These are phyloP conservation scores for Anguilla japonica DNA, from an alignment of 2,113 vertebrate genomes.

Conservation along the genomic window DNA sequence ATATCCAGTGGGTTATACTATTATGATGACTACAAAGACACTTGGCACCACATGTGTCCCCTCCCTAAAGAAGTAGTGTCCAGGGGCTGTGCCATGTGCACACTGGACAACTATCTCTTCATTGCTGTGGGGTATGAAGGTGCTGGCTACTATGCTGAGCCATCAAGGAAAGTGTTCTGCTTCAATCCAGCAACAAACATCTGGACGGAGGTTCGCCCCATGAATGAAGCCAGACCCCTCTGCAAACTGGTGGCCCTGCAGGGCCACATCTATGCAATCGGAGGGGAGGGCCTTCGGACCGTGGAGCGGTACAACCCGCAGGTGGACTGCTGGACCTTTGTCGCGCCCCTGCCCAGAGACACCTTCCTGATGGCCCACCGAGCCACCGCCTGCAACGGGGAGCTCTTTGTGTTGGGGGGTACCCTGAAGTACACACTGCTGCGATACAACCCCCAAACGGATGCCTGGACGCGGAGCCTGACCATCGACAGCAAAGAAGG, in stretches of 20 bases:
- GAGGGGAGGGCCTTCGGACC: constrained; percentile 85
- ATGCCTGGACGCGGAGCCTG: constrained; percentile 73
- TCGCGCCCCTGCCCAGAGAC: constrained; percentile 80
- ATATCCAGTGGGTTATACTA: constrained; percentile 74
- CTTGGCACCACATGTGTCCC: constrained; percentile 73
- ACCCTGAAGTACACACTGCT: constrained; percentile 78
- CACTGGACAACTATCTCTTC: constrained; percentile 93
- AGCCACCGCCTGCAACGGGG: constrained; percentile 73
- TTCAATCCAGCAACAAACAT: constrained; percentile 84
- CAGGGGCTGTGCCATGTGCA: constrained; percentile 78
- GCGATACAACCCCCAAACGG: constrained; percentile 68
- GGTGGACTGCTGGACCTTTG: constrained; percentile 81
- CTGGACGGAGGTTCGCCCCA: constrained; percentile 85
- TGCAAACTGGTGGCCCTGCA: constrained; percentile 87
- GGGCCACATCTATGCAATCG: constrained; percentile 85
- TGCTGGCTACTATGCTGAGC: constrained; percentile 48
- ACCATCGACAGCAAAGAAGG: constrained; percentile 67
- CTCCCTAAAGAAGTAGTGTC: constrained; percentile 80
- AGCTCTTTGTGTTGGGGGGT: constrained; percentile 86
- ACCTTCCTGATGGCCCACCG: constrained; percentile 88
- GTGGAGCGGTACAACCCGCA: constrained; percentile 89
- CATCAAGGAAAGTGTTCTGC: constrained; percentile 86
- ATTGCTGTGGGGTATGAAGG: constrained; percentile 82
- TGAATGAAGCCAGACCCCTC: constrained; percentile 85
- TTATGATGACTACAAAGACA: constrained; percentile 76